A percentile compares a stretch with the other conserved stretches of the same genome.
phyloP scores from a whole-genome alignment of 2,113 vertebrate species.

The Ictidomys tridecemlineatus region DNA sequence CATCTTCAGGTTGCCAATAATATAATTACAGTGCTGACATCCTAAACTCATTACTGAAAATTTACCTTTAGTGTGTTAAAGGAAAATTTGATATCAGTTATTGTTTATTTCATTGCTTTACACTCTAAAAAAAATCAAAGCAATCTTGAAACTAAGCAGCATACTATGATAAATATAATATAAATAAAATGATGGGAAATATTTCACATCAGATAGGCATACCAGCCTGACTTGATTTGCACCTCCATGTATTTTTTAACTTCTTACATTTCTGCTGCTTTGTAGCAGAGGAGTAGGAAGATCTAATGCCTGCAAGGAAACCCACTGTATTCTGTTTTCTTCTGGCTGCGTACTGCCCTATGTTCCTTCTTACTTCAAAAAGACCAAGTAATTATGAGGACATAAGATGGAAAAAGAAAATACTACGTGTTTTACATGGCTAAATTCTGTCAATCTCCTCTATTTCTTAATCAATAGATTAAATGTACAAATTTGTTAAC shows the following conservation, averaged over 20 bases:
- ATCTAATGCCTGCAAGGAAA: neutral
- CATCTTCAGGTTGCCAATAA: neutral
- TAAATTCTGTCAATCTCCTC: neutral
- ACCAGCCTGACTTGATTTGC: neutral
- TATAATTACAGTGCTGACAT: neutral
- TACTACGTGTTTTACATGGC: neutral
- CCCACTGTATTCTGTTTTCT: neutral
- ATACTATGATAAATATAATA: neutral
- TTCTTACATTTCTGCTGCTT: neutral
- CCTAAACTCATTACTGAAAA: neutral
- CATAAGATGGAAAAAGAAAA: neutral
- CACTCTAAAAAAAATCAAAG: conserved; percentile 2
- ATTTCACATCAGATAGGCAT: neutral
- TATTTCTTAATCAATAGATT: neutral
- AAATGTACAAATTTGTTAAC: neutral
- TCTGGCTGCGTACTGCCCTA: neutral
- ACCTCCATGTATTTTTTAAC: neutral
- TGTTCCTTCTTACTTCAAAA: neutral
- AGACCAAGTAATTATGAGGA: neutral
- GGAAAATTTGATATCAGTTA: neutral
- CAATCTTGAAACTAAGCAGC: neutral
- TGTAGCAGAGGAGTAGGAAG: neutral
- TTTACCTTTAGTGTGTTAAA: neutral
- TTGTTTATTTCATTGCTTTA: conserved; percentile 21
- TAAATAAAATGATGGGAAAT: neutral